These are phyloP conservation scores for Pipistrellus nathusii DNA, from an alignment of 2,797 vertebrate genomes.

Conservation along the genomic window DNA sequence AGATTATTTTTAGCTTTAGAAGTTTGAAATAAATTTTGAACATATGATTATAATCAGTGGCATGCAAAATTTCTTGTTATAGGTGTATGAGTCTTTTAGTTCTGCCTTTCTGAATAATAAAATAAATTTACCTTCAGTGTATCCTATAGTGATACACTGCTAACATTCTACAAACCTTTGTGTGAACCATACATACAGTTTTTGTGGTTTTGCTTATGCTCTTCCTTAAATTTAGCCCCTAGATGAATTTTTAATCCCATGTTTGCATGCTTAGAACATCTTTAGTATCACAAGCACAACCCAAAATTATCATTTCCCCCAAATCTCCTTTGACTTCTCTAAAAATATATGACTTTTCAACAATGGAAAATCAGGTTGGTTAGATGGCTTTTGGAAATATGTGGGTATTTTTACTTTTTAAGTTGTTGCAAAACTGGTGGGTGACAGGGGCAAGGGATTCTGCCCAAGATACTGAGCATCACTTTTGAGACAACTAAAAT, in stretches of 20 bases:
- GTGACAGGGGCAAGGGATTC: not conserved
- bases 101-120: not conserved
- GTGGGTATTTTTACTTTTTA: not conserved
- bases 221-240: not conserved
- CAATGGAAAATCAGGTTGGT: not conserved
- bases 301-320: not conserved
- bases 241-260: not conserved
- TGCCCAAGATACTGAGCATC: not conserved
- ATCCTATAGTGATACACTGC: not conserved
- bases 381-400: not conserved
- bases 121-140: not conserved
- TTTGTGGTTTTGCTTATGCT: not conserved
- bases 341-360: slow-evolving; percentile 28
- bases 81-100: not conserved
- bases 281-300: not conserved
- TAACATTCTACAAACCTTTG: not conserved
- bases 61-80: slow-evolving; percentile 23
- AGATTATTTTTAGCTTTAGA: not conserved
- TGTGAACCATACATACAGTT: not conserved
- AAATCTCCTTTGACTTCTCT: not conserved
- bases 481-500: not conserved
- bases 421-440: not conserved
- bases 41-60: not conserved
- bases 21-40: slow-evolving; percentile 47
- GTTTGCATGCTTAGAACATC: not conserved